These are phyloP conservation scores for Vollenhovia emeryi DNA, from an alignment of 1,140 invertebrate species.

Conservation along the genomic window DNA sequence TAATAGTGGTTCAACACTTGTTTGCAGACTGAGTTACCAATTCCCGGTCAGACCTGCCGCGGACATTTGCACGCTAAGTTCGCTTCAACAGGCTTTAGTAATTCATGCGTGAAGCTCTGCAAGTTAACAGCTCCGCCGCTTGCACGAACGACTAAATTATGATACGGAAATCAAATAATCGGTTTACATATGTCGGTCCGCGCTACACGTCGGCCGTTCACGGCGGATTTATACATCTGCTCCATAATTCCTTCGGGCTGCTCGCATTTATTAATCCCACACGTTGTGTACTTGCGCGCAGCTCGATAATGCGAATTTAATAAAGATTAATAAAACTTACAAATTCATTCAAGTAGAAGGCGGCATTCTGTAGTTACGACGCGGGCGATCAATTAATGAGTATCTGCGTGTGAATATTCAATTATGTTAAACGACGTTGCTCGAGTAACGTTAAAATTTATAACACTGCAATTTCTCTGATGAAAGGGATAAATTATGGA, in stretches of 20 bases:
- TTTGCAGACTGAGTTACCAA: slow-evolving; percentile 50
- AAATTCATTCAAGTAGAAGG: neutral
- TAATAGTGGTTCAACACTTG: slow-evolving; percentile 54
- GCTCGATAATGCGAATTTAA: neutral
- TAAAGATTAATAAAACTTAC: neutral
- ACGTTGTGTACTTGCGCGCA: neutral
- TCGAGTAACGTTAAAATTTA: neutral
- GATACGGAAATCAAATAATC: slow-evolving; percentile 55
- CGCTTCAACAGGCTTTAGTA: slow-evolving; percentile 51
- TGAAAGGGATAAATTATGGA: neutral
- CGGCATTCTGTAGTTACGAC: neutral
- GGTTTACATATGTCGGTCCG: slow-evolving; percentile 6
- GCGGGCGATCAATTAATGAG: neutral
- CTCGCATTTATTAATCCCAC: neutral
- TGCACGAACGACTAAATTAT: slow-evolving; percentile 55
- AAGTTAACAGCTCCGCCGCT: slow-evolving; percentile 43
- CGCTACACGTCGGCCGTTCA: neutral
- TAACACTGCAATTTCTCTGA: neutral
- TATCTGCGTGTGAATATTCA: neutral
- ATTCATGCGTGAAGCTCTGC: slow-evolving; percentile 46
- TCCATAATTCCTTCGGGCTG: neutral
- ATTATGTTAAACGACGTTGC: neutral
- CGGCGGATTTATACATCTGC: slow-evolving; percentile 1
- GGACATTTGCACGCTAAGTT: slow-evolving; percentile 55
- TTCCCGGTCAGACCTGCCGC: slow-evolving; percentile 39